phyloP scores from a whole-genome alignment of 2,797 vertebrate genomes.

The Champsocephalus esox region DNA sequence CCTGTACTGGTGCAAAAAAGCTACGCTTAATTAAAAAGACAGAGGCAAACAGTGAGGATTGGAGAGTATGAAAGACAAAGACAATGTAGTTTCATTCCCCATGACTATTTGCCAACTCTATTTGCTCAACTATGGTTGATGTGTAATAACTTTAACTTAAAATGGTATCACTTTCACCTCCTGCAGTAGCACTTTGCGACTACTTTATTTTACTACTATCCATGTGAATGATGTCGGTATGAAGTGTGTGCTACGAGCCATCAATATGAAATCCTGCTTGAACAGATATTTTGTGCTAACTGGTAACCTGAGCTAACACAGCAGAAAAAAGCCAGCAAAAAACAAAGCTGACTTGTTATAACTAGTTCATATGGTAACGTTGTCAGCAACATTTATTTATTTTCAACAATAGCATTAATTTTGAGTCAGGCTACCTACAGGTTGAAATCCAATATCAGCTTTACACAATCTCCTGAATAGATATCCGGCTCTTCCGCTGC shows the following conservation, averaged over 20 bases:
- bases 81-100: background rate
- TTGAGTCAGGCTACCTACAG: background rate
- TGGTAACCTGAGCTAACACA: no score
- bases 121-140: no score
- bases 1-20: constrained; percentile 2
- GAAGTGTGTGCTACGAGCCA: background rate
- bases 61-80: background rate
- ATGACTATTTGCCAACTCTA: background rate
- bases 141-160: background rate
- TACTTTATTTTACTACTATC: background rate
- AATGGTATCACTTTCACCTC: background rate
- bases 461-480: no score
- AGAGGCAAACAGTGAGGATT: background rate
- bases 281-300: background rate
- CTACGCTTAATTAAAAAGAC: constrained; percentile 23
- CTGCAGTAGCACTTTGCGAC: background rate
- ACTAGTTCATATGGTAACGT: background rate
- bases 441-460: background rate
- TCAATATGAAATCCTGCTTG: background rate
- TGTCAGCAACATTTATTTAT: background rate
- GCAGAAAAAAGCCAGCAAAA: no score
- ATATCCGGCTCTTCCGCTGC: background rate
- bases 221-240: background rate
- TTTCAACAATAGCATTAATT: background rate
- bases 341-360: no score